phyloP scores from a whole-genome alignment of 1,140 invertebrate species.

The Euwallacea similis region DNA sequence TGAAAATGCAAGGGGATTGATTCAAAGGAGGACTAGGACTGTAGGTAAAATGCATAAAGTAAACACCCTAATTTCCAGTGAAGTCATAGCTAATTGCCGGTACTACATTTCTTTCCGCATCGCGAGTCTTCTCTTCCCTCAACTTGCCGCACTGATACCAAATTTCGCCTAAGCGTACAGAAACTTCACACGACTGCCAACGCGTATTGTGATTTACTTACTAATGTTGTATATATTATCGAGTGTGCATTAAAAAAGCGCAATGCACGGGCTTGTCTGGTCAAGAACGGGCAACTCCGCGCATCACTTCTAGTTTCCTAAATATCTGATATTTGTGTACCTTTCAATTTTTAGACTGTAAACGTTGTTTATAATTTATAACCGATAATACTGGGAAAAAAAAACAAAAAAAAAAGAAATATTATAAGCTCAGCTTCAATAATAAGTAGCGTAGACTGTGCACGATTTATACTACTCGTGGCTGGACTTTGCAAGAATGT shows the following conservation, averaged over 20 bases:
- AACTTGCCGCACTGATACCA: too few species aligned
- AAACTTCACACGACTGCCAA: conserved; percentile 31
- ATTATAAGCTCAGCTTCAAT: conserved; percentile 34
- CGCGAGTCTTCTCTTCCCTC: too few species aligned
- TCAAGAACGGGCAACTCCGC: conserved; percentile 2
- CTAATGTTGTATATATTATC: conserved; percentile 45
- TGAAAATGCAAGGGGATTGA: too few species aligned
- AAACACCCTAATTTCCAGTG: too few species aligned
- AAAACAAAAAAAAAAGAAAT: conserved; percentile 39
- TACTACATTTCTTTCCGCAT: too few species aligned
- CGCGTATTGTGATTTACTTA: conserved; percentile 46
- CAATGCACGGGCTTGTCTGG: neutral
- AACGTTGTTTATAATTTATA: conserved; percentile 48
- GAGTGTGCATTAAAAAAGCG: conserved; percentile 46
- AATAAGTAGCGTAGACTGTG: conserved; percentile 25
- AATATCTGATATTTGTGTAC: conserved; percentile 51
- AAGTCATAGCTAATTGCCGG: too few species aligned
- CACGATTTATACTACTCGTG: conserved; percentile 25
- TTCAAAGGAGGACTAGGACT: too few species aligned
- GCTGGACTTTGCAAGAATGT: conserved; percentile 17
- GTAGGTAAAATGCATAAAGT: too few species aligned
- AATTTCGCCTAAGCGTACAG: neutral
- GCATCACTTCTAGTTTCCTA: conserved; percentile 41
- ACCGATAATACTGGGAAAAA: conserved; percentile 37
- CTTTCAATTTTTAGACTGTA: conserved; percentile 48